phyloP scores from a whole-genome alignment of 2,113 vertebrate genomes.

The Nettapus auritus region DNA sequence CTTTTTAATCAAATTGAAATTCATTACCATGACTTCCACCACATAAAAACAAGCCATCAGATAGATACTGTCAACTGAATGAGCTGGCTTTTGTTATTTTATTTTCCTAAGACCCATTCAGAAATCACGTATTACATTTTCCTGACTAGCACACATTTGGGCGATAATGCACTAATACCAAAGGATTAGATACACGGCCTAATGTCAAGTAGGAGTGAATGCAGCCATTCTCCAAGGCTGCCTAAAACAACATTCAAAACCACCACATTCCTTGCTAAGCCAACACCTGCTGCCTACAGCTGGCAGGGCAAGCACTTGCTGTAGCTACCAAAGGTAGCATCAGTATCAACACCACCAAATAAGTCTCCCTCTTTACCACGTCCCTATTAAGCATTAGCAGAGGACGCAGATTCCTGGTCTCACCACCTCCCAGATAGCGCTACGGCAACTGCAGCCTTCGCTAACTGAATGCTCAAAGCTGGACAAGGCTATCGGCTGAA shows the following conservation, averaged over 20 bases:
- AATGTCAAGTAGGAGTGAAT: neutral
- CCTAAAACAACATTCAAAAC: neutral
- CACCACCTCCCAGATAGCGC: neutral
- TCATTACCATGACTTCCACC: neutral
- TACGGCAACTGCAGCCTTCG: neutral
- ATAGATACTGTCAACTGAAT: neutral
- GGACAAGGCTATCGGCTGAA: neutral
- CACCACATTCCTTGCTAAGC: neutral
- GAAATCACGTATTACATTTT: neutral
- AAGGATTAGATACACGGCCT: neutral
- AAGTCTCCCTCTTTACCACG: fast-evolving
- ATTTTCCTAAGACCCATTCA: neutral
- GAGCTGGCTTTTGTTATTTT: neutral
- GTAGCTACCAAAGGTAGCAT: neutral
- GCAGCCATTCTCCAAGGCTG: neutral
- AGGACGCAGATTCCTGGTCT: neutral
- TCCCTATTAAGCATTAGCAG: neutral
- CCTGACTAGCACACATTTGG: neutral
- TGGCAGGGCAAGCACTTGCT: neutral
- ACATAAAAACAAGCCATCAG: neutral
- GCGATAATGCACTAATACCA: conserved; percentile 31
- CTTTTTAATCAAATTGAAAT: neutral
- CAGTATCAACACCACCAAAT: neutral
- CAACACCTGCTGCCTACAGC: neutral
- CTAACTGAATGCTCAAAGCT: neutral